Conservation (phyloP, 2,113 vertebrate genomes). For the Lepisosteus oculatus region DNA sequence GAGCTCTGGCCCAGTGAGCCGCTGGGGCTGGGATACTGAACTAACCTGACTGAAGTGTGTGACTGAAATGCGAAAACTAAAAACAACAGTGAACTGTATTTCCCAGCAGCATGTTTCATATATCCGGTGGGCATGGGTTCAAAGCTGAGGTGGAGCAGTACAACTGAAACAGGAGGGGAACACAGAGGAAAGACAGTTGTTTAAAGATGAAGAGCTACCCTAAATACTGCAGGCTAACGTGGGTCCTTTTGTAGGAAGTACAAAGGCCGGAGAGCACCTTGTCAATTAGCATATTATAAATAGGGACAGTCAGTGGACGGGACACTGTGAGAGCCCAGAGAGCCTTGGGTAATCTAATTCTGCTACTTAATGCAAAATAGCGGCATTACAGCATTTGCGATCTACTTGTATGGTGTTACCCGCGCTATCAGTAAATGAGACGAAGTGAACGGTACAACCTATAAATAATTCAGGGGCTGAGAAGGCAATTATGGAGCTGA, state of each 20-base stretch:
- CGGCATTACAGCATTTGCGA: slow-evolving; percentile 41
- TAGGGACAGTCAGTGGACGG: not conserved
- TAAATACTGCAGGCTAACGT: not conserved
- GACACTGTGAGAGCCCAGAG: slow-evolving; percentile 5
- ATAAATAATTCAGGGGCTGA: slow-evolving; percentile 98
- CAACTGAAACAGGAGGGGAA: not conserved
- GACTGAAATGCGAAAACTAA: too few species aligned
- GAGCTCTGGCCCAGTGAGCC: too few species aligned
- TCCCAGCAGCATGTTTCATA: too few species aligned
- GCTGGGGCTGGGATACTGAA: too few species aligned
- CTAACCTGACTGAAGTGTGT: too few species aligned
- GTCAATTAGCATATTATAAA: slow-evolving; percentile 19
- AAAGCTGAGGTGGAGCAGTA: not conserved
- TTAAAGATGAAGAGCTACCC: not conserved
- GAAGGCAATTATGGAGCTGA: slow-evolving; percentile 96
- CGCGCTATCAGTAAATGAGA: slow-evolving; percentile 97
- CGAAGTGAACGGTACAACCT: slow-evolving; percentile 93
- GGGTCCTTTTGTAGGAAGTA: slow-evolving; percentile 43
- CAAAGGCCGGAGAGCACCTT: not conserved
- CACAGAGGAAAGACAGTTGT: not conserved
- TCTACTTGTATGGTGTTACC: slow-evolving; percentile 68
- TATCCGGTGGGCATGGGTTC: too few species aligned
- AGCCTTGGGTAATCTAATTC: slow-evolving; percentile 36
- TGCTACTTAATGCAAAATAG: slow-evolving; percentile 42
- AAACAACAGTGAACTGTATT: too few species aligned